phyloP scores from a whole-genome alignment of 2,113 vertebrate genomes.

The Daubentonia madagascariensis region DNA sequence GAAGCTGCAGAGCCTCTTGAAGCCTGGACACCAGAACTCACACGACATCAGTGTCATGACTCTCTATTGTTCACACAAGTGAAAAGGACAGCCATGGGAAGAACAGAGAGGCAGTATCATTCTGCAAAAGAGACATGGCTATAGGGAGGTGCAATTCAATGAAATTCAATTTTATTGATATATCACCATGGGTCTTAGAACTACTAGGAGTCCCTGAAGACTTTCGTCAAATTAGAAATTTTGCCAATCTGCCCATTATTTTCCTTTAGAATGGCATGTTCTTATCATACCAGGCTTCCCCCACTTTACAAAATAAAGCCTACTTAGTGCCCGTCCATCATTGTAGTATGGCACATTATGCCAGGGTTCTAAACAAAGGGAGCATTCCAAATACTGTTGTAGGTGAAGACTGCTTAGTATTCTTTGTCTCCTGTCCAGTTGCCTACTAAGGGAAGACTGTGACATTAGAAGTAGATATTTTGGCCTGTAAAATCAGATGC shows the following conservation, averaged over 20 bases:
- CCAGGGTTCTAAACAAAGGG: neutral
- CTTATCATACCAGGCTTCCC: neutral
- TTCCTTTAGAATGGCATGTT: neutral
- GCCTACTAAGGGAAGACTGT: neutral
- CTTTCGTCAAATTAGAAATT: neutral
- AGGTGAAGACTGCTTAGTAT: neutral
- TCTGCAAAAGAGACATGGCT: neutral
- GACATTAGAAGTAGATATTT: neutral
- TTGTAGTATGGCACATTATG: neutral
- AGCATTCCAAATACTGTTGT: neutral
- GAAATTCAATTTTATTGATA: neutral
- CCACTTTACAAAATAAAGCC: neutral
- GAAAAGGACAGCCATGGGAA: neutral
- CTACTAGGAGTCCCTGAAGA: neutral
- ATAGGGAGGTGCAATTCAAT: accelerated
- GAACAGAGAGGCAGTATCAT: neutral
- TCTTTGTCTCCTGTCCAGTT: neutral
- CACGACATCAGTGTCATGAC: neutral
- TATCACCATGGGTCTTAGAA: neutral
- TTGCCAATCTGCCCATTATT: neutral
- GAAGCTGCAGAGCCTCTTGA: neutral
- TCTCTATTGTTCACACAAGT: neutral
- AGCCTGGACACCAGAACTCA: neutral
- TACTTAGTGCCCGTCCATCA: too few relatives aligned
- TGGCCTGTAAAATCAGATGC: neutral